Evolutionary conservation across 2,888 invertebrate species (phyloP).

Genomic region (Ligdia adustata): DNA sequence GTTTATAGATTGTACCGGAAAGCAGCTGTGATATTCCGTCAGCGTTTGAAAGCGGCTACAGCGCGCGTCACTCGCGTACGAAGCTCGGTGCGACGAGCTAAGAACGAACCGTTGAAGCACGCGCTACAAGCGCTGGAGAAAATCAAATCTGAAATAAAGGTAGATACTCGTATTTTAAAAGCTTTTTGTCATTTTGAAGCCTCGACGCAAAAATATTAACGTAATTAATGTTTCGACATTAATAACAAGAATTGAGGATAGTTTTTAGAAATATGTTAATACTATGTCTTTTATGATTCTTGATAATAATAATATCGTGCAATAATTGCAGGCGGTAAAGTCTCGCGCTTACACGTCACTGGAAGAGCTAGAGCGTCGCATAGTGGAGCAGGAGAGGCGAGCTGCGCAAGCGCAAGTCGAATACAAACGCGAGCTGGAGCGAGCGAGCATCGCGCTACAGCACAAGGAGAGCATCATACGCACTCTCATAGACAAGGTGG

Average conservation of each 20-base stretch:
- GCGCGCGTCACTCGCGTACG: constrained; percentile 57
- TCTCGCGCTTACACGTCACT: constrained; percentile 75
- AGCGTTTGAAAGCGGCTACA: constrained; percentile 57
- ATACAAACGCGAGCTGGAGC: constrained; percentile 64
- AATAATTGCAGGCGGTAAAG: constrained; percentile 65
- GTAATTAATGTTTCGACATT: too few species aligned
- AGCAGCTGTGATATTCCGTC: constrained; percentile 74
- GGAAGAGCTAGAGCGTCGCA: constrained; percentile 75
- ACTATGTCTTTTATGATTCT: too few species aligned
- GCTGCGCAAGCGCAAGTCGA: constrained; percentile 65
- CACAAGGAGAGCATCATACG: constrained; percentile 75
- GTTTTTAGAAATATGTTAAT: too few species aligned
- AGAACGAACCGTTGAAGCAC: constrained; percentile 55
- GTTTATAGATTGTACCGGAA: constrained; percentile 65
- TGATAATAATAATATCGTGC: too few species aligned
- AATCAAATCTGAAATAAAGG: constrained; percentile 73
- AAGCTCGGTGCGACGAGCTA: constrained; percentile 42
- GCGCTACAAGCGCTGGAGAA: constrained; percentile 67
- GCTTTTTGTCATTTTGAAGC: too few species aligned
- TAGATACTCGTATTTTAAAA: too few species aligned
- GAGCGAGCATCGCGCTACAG: constrained; percentile 61
- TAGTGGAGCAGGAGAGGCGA: constrained; percentile 70
- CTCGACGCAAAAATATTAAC: too few species aligned
- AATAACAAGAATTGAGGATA: too few species aligned
- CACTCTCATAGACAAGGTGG: constrained; percentile 75